Percentiles rank a stretch among this genome's conserved stretches.
phyloP scores from a whole-genome alignment of 37 sponge, comb jelly and placozoan genomes.

The Eunapius fragilis region DNA sequence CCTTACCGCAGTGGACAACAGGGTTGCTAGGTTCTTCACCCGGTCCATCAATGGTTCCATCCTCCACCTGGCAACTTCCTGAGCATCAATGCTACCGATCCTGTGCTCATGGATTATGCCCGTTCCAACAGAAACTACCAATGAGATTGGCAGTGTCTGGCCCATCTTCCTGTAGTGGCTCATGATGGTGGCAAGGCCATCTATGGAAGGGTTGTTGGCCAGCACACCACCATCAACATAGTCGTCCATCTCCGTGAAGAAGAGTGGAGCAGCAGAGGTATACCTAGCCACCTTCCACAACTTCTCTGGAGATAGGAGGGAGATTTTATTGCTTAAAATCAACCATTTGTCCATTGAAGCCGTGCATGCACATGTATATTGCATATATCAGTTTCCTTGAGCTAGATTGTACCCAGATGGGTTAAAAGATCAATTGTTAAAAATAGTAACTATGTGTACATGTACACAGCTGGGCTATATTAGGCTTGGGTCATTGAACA shows the following conservation, averaged over 20 bases:
- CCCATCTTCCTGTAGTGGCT: conserved; percentile 30
- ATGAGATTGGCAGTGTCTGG: conserved; percentile 37
- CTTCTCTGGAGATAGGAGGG: conserved; percentile 1
- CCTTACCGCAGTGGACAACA: conserved; percentile 21
- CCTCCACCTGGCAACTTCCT: not conserved
- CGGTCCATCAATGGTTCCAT: not conserved
- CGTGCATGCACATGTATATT: too few relatives aligned
- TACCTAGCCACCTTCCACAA: conserved; percentile 66
- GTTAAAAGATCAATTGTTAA: too few relatives aligned
- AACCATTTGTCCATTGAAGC: too few relatives aligned
- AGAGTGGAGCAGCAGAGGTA: conserved; percentile 57
- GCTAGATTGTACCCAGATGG: too few relatives aligned
- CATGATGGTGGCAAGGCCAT: conserved; percentile 45
- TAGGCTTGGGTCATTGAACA: too few relatives aligned
- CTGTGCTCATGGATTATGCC: conserved; percentile 21
- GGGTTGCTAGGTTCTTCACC: conserved; percentile 1
- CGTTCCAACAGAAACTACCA: conserved; percentile 55
- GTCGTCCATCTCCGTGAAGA: conserved; percentile 49
- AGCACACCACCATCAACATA: conserved; percentile 67
- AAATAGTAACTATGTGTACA: too few relatives aligned
- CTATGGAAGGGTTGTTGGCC: conserved; percentile 50
- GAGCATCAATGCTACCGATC: conserved; percentile 34
- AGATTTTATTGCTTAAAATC: not conserved
- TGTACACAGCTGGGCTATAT: too few relatives aligned
- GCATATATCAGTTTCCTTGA: too few relatives aligned